Percentiles rank a stretch among this genome's conserved stretches.
Conservation (phyloP, 2,113 vertebrate genomes). For the Columba janthina region DNA sequence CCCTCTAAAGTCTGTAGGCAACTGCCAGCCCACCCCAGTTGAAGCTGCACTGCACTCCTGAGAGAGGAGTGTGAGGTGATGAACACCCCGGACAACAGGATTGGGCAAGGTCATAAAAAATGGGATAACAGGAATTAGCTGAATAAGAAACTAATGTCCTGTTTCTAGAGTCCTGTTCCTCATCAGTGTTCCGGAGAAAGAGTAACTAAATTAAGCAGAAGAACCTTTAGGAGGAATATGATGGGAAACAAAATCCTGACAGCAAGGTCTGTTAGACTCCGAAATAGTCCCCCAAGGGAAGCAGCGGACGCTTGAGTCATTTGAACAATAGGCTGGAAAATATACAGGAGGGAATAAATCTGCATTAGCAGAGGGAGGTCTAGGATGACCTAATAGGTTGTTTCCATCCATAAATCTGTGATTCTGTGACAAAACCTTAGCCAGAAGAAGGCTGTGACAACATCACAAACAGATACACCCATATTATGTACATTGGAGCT, state of each 20-base stretch:
- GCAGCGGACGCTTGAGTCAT: background rate
- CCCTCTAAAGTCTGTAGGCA: background rate
- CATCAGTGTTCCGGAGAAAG: conserved; percentile 19
- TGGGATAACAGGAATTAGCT: background rate
- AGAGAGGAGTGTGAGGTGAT: background rate
- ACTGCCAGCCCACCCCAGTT: background rate
- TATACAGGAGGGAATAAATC: conserved; percentile 35
- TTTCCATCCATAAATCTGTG: conserved; percentile 38
- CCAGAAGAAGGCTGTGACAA: background rate
- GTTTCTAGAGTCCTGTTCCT: conserved; percentile 26
- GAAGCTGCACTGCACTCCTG: rapidly evolving
- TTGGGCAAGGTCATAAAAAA: background rate
- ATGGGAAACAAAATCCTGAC: background rate
- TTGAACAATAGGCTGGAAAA: conserved; percentile 52
- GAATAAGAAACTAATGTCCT: background rate
- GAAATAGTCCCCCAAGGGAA: conserved; percentile 26
- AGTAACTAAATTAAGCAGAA: conserved; percentile 49
- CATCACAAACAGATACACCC: background rate
- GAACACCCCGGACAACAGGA: background rate
- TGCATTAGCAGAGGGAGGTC: background rate
- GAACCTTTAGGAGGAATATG: conserved; percentile 36
- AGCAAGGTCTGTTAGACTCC: background rate
- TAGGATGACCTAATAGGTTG: conserved; percentile 2
- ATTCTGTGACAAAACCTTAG: background rate
- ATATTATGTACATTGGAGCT: background rate